Base-by-base conservation (phyloP, 2,888 invertebrate genomes). In the Melipona beecheii region DNA sequence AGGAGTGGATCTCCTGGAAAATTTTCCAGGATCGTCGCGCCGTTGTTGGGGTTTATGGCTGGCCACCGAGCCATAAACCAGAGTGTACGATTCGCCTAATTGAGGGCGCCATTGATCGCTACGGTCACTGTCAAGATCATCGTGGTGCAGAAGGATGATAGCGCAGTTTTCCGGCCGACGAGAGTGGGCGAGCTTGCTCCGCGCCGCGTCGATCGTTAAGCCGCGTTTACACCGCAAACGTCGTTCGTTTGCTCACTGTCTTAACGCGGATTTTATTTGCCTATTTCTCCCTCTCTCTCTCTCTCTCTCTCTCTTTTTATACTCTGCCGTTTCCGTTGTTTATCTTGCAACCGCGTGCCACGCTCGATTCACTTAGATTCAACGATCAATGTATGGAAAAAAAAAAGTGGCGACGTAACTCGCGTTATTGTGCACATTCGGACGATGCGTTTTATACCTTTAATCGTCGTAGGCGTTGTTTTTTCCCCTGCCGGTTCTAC, bases 121-220 rank as follows among this genome's bases (percentile, higher is more conserved):
- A 87, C 84, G 91, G 90, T 90, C 91, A 90, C 86, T 91, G 91
- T 91, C 91, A 91, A 92, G 91, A 92, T 90, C 92, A 91, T 86
- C 77, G 76, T 15, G 73, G 50, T 49, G 79, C 76, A 70, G 78
- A 76, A 83, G 81, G 78, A 86, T 77, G 81, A 85, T 66, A 64
- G 49, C 77, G 77, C 71, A 54, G 73, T 86, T 86, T 86, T 80
- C 72, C 69, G 69, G 27, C 15, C 69, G 81, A 68, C n/a, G 52
- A 52, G 83, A 77, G 78, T 77, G 78, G 74, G 74, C 73, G 62
- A 86, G 50, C 24, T 31, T 21, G 76, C 43, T 6, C 4, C 31
- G 27, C 43, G 36, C 54, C 21, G 60, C 73, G 58, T 43, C 75
- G 75, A 80, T 83, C 77, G 54, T 85, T 81, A 80, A 72, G 66